Evolutionary conservation across 1,140 invertebrate genomes (phyloP).

Genomic region (Trigoniulus corallinus): DNA sequence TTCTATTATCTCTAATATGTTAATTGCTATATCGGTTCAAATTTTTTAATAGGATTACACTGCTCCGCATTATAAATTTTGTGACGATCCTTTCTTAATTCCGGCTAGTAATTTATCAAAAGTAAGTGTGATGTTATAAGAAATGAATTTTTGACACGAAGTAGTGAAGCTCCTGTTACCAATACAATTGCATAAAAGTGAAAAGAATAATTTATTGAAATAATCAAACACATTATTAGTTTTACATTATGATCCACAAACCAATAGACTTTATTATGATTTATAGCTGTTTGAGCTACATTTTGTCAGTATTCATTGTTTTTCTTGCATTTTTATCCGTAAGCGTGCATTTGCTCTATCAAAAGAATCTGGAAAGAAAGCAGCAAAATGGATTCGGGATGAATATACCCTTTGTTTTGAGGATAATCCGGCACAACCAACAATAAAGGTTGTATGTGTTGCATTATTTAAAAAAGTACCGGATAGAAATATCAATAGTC

Average conservation of each 20-base stretch:
- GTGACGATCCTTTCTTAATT: slow-evolving; percentile 76
- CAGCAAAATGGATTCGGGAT: slow-evolving; percentile 64
- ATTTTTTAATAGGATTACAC: slow-evolving; percentile 51
- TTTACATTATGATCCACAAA: too few relatives aligned
- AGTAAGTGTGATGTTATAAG: slow-evolving; percentile 9
- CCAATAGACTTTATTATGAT: too few relatives aligned
- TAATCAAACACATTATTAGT: too few relatives aligned
- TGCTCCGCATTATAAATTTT: slow-evolving; percentile 68
- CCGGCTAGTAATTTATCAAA: slow-evolving; percentile 47
- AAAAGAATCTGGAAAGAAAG: slow-evolving; percentile 67
- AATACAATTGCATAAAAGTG: too few relatives aligned
- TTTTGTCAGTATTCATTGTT: neutral
- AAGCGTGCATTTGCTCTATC: slow-evolving; percentile 60
- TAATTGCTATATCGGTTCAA: slow-evolving; percentile 19
- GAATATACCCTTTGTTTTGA: slow-evolving; percentile 58
- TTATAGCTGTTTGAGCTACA: too few relatives aligned
- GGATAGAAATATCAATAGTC: too few relatives aligned
- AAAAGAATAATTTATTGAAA: too few relatives aligned
- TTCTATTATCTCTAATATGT: neutral
- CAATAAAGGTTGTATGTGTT: slow-evolving; percentile 25
- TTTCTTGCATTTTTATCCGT: slow-evolving; percentile 11
- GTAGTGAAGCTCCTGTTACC: too few relatives aligned
- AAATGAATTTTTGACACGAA: neutral
- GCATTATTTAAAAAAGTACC: neutral
- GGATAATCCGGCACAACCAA: slow-evolving; percentile 49